Conservation (phyloP, 2,888 invertebrate genomes). For the Drosophila multiciliata region DNA sequence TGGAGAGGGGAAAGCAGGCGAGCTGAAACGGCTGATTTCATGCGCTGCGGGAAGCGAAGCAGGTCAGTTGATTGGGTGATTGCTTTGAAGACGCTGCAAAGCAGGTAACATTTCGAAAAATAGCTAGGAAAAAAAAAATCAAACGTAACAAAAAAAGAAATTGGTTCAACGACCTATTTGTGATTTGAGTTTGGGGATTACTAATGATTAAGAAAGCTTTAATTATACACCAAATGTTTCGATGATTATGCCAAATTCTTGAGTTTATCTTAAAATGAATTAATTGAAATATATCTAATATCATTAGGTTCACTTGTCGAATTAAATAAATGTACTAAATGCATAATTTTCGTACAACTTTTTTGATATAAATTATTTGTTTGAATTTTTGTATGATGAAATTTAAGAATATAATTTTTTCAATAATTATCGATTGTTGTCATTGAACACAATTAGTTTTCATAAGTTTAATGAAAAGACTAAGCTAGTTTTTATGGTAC, state of each 20-base stretch:
- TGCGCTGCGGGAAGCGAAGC: constrained; percentile 60
- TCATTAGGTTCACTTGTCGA: not conserved
- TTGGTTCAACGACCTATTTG: constrained; percentile 26
- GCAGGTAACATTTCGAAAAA: constrained; percentile 41
- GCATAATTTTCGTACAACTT: too few relatives aligned
- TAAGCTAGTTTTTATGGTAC: not conserved
- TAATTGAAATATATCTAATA: not conserved
- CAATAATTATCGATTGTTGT: not conserved
- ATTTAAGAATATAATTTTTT: too few relatives aligned
- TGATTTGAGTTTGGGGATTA: not conserved
- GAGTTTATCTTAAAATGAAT: not conserved
- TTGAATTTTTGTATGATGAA: too few relatives aligned
- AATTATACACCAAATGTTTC: constrained; percentile 24
- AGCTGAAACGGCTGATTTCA: constrained; percentile 72
- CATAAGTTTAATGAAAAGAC: too few relatives aligned
- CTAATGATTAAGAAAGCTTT: constrained; percentile 13
- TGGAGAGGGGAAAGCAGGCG: constrained; percentile 10
- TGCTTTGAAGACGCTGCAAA: constrained; percentile 60
- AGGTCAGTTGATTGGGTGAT: constrained; percentile 79
- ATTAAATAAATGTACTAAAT: not conserved
- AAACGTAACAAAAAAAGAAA: constrained; percentile 3
- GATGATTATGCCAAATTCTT: constrained; percentile 15
- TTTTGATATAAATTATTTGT: too few relatives aligned
- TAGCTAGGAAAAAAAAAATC: constrained; percentile 16
- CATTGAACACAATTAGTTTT: not conserved